These are phyloP conservation scores for Morone saxatilis DNA, from an alignment of 2,113 vertebrate species.

Conservation along the genomic window DNA sequence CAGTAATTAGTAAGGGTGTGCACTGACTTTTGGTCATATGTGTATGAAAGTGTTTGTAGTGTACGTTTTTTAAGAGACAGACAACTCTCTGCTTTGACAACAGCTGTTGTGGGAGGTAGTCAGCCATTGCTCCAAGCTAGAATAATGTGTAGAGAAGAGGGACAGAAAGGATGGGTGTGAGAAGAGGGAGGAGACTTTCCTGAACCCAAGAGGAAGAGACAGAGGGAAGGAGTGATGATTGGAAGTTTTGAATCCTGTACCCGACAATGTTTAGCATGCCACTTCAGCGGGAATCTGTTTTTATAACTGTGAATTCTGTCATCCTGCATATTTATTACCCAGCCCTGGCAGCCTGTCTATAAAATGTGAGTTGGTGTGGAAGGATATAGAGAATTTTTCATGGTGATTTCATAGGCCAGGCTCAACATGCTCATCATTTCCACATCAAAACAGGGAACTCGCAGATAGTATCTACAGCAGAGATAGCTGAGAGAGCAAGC, in stretches of 20 bases:
- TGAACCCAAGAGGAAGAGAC: neutral
- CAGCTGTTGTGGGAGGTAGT: conserved; percentile 12
- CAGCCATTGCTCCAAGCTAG: conserved; percentile 1
- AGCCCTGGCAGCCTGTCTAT: conserved; percentile 16
- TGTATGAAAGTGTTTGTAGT: neutral
- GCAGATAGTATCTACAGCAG: conserved; percentile 59
- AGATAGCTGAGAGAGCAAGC: conserved; percentile 50
- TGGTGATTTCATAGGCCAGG: conserved; percentile 53
- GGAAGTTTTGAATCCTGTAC: conserved; percentile 13
- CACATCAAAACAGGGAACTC: conserved; percentile 62
- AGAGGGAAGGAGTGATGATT: neutral
- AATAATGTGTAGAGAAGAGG: conserved; percentile 21
- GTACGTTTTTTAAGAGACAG: neutral
- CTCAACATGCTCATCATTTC: conserved; percentile 70
- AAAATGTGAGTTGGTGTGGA: conserved; percentile 32
- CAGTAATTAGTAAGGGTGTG: too few species aligned
- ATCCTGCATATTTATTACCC: conserved; percentile 36
- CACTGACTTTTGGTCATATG: neutral
- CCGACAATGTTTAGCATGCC: neutral
- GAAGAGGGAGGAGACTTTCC: neutral
- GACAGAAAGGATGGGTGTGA: neutral
- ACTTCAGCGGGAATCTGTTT: conserved; percentile 23
- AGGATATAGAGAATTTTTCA: conserved; percentile 48
- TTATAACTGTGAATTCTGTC: conserved; percentile 38
- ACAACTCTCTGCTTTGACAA: neutral